A percentile compares a stretch with the other conserved stretches of the same genome.
phyloP scores from a whole-genome alignment of 2,797 vertebrate species.

The Ptychobarbus kaznakovi region DNA sequence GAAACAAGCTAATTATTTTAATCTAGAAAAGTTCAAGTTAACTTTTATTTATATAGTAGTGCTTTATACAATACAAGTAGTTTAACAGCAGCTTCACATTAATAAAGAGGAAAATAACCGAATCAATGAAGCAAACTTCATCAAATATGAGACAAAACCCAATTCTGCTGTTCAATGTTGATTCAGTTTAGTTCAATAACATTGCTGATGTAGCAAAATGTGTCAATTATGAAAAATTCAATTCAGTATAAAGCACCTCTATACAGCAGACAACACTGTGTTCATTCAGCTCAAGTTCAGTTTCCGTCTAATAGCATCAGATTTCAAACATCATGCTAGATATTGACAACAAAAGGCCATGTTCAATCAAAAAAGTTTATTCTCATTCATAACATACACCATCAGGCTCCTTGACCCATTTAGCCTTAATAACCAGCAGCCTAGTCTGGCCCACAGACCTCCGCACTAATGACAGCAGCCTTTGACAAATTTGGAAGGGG shows the following conservation, averaged over 20 bases:
- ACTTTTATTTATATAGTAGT: background rate
- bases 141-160: background rate
- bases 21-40: background rate
- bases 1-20: background rate
- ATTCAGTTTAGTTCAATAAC: background rate
- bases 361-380: background rate
- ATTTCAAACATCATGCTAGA: background rate
- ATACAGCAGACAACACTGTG: background rate
- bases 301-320: background rate
- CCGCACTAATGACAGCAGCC: slow-evolving; percentile 73
- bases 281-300: background rate
- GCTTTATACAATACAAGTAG: background rate
- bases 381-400: slow-evolving; percentile 13
- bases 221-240: background rate
- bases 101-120: background rate
- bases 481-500: slow-evolving; percentile 72
- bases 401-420: slow-evolving; percentile 60
- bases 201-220: background rate
- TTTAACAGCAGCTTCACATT: background rate
- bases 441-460: slow-evolving; percentile 70
- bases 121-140: background rate
- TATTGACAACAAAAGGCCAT: background rate
- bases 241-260: background rate
- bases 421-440: slow-evolving; percentile 65
- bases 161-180: background rate